phyloP scores from a whole-genome alignment of 2,113 vertebrate genomes.

The Mesocricetus auratus region DNA sequence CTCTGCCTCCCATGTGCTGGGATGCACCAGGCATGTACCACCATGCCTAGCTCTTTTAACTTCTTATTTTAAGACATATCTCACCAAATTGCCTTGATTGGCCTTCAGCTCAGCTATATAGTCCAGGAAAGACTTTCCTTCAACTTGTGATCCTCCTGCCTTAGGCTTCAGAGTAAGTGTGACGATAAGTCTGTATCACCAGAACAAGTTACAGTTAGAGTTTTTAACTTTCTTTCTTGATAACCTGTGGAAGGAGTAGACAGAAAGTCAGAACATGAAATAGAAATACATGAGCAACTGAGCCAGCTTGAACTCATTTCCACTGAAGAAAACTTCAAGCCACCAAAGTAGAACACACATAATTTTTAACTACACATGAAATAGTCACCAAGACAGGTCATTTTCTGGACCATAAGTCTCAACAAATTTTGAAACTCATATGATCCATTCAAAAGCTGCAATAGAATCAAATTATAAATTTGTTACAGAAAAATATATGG shows the following conservation, averaged over 20 bases:
- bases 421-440: conserved; percentile 48
- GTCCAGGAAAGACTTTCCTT: neutral
- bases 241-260: neutral
- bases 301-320: neutral
- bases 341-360: conserved; percentile 30
- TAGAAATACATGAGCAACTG: neutral
- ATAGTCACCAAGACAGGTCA: conserved; percentile 25
- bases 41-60: neutral
- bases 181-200: neutral
- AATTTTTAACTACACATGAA: conserved; percentile 50
- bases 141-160: neutral
- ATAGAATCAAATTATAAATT: conserved; percentile 55
- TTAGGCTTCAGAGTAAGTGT: no score
- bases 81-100: neutral
- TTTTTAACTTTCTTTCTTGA: conserved; percentile 19
- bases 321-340: conserved; percentile 20
- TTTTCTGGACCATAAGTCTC: conserved; percentile 23
- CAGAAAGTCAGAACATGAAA: neutral
- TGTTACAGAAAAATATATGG: conserved; percentile 33
- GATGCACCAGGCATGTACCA: no score
- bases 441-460: conserved; percentile 27
- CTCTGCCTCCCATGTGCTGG: neutral
- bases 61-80: neutral
- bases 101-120: neutral
- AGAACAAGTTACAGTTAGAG: neutral